phyloP scores from a whole-genome alignment of 2,888 invertebrate genomes.

The Drosophila koepferae region DNA sequence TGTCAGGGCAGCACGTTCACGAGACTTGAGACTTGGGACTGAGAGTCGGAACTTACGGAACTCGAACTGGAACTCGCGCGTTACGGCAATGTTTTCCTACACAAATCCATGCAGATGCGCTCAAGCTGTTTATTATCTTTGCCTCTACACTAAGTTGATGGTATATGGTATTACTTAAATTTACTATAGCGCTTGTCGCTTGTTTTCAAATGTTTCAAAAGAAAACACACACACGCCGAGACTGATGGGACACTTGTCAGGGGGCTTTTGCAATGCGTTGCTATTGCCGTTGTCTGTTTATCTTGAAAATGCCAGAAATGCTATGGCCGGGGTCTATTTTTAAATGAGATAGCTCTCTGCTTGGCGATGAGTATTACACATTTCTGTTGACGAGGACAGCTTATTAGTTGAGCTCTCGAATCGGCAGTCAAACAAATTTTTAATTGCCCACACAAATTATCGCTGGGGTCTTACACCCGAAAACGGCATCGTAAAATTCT shows the following conservation, averaged over 20 bases:
- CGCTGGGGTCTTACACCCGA: slow-evolving; percentile 28
- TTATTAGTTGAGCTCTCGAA: slow-evolving; percentile 22
- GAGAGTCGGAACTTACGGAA: background rate
- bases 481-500: slow-evolving; percentile 49
- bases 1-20: slow-evolving; percentile 67
- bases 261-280: slow-evolving; percentile 55
- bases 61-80: slow-evolving; percentile 21
- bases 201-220: slow-evolving; percentile 34
- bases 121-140: slow-evolving; percentile 66
- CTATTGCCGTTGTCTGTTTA: slow-evolving; percentile 46
- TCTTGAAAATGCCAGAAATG: slow-evolving; percentile 44
- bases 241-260: slow-evolving; percentile 53
- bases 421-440: slow-evolving; percentile 62
- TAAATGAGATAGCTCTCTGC: slow-evolving; percentile 26
- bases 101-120: slow-evolving; percentile 55
- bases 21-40: slow-evolving; percentile 32
- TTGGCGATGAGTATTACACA: slow-evolving; percentile 34
- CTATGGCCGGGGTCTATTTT: slow-evolving; percentile 36
- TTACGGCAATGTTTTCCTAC: slow-evolving; percentile 51
- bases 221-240: slow-evolving; percentile 38
- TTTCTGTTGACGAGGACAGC: slow-evolving; percentile 11
- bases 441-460: slow-evolving; percentile 60
- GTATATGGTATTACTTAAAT: slow-evolving; percentile 45
- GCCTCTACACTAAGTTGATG: slow-evolving; percentile 31
- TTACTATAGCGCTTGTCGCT: slow-evolving; percentile 44